Evolutionary conservation across 2,113 vertebrate genomes (phyloP).

Genomic region (Neolamprologus hecqui): DNA sequence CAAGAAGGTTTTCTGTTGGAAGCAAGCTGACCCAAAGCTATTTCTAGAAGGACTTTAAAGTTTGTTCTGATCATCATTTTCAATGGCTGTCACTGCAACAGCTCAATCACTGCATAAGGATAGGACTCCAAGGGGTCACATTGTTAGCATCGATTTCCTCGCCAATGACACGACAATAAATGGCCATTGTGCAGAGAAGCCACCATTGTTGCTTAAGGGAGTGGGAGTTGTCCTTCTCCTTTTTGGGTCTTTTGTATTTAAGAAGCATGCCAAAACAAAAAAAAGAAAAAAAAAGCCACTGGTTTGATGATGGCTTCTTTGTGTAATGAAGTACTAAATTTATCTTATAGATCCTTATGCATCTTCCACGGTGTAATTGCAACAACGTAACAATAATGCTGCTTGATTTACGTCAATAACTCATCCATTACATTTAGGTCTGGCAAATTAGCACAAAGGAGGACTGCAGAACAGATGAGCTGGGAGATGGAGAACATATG

Average conservation of each 20-base stretch:
- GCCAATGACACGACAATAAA: conserved; percentile 9
- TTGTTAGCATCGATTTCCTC: conserved; percentile 43
- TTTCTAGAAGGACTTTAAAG: conserved; percentile 40
- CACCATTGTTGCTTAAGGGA: background rate
- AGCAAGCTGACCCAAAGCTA: background rate
- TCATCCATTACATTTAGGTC: conserved; percentile 65
- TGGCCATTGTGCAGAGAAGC: background rate
- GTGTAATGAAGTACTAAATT: conserved; percentile 41
- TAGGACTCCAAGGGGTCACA: conserved; percentile 27
- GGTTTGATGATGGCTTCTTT: background rate
- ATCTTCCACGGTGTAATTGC: conserved; percentile 60
- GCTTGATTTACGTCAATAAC: conserved; percentile 66
- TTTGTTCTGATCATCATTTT: conserved; percentile 45
- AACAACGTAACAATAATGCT: conserved; percentile 50
- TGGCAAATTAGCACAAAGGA: conserved; percentile 53
- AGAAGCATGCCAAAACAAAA: background rate
- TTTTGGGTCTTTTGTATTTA: background rate
- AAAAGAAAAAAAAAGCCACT: background rate
- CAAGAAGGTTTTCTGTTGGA: background rate
- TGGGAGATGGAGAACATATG: conserved; percentile 32
- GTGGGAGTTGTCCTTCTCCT: background rate
- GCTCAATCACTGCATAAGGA: conserved; percentile 11
- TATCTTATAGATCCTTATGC: conserved; percentile 68
- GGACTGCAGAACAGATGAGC: conserved; percentile 15
- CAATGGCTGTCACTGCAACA: conserved; percentile 8